Conservation (phyloP, 2,888 invertebrate genomes). For the Drosophila falleni region DNA sequence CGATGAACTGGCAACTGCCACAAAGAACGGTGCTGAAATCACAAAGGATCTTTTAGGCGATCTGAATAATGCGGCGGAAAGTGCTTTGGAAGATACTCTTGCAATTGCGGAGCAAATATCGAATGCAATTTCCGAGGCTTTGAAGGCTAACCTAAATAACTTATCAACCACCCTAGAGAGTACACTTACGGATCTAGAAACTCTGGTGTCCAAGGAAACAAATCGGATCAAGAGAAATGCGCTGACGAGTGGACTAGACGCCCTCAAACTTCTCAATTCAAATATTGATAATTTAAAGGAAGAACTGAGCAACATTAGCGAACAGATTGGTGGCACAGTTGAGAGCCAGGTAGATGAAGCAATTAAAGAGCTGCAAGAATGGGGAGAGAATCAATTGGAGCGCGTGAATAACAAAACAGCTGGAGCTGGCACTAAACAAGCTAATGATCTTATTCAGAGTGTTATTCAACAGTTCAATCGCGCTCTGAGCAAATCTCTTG, state of each 20-base stretch:
- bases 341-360: neutral
- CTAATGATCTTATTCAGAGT: constrained; percentile 18
- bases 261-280: constrained; percentile 11
- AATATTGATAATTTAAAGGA: neutral
- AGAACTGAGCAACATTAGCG: constrained; percentile 9
- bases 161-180: neutral
- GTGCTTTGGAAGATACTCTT: neutral
- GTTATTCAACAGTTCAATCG: neutral
- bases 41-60: neutral
- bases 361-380: constrained; percentile 14
- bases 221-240: constrained; percentile 19
- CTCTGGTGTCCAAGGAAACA: neutral
- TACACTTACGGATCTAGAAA: neutral
- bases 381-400: constrained; percentile 33
- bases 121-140: constrained; percentile 5
- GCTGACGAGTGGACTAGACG: constrained; percentile 9
- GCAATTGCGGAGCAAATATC: constrained; percentile 9
- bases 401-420: constrained; percentile 31
- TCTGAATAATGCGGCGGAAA: constrained; percentile 12
- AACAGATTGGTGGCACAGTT: neutral
- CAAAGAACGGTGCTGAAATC: constrained; percentile 9
- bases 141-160: neutral
- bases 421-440: constrained; percentile 17
- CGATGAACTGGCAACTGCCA: constrained; percentile 9
- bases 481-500: constrained; percentile 12